These are phyloP conservation scores for Cryptoblepharus egeriae DNA, from an alignment of 2,797 vertebrate species.

Conservation along the genomic window DNA sequence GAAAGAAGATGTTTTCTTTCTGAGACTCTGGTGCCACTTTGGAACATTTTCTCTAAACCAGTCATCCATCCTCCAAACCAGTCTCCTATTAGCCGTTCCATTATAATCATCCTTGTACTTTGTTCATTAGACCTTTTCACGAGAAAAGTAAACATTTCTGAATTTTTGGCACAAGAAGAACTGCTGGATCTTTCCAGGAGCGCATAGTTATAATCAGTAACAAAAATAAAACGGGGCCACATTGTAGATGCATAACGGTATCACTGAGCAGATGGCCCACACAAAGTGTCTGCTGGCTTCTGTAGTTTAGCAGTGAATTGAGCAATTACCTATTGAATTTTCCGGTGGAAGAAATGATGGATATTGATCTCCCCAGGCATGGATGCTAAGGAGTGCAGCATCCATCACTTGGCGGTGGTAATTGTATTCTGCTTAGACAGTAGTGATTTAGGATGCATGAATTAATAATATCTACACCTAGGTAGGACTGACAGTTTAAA, in stretches of 20 bases:
- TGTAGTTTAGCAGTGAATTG: slow-evolving; percentile 39
- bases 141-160: slow-evolving; percentile 33
- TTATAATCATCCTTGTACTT: neutral
- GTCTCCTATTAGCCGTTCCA: neutral
- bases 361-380: slow-evolving; percentile 46
- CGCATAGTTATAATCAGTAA: neutral
- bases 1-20: neutral
- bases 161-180: accelerated
- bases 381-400: slow-evolving; percentile 18
- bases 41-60: neutral
- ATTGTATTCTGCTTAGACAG: slow-evolving; percentile 34
- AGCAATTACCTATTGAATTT: slow-evolving; percentile 60
- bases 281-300: slow-evolving; percentile 1
- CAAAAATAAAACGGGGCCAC: slow-evolving; percentile 19
- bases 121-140: slow-evolving; percentile 23
- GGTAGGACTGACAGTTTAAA: neutral
- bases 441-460: neutral
- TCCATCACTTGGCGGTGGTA: slow-evolving; percentile 31
- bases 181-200: slow-evolving; percentile 23
- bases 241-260: slow-evolving; percentile 33
- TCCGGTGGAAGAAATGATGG: slow-evolving; percentile 47
- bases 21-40: neutral
- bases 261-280: neutral
- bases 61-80: neutral
- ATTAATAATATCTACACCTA: slow-evolving; percentile 8